Evolutionary conservation across 35 echinoderm and acorn worm species (phyloP).

Genomic region (Acanthaster planci): DNA sequence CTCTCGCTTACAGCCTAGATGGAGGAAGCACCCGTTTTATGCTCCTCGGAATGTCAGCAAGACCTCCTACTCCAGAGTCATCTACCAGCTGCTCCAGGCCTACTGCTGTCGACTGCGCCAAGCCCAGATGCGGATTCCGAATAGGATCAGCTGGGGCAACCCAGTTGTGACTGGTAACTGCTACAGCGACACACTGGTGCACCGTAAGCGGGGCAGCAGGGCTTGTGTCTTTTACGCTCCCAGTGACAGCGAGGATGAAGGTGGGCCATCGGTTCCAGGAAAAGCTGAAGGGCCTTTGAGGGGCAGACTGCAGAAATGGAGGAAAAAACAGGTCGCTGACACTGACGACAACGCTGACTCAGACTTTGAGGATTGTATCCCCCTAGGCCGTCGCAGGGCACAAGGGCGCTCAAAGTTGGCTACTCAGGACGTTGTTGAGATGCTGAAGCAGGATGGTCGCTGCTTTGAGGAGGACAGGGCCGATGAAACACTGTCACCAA

Average conservation of each 20-base stretch:
- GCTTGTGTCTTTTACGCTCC: neutral
- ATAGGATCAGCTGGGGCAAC: neutral
- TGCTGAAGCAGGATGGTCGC: neutral
- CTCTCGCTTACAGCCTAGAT: neutral
- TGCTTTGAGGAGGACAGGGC: neutral
- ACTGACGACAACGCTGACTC: neutral
- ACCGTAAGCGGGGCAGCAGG: constrained; percentile 2
- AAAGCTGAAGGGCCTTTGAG: neutral
- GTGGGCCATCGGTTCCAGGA: neutral
- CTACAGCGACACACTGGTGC: neutral
- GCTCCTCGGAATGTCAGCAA: neutral
- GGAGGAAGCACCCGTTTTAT: neutral
- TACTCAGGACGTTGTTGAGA: neutral
- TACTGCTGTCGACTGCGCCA: neutral
- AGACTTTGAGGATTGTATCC: neutral
- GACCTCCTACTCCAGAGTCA: neutral
- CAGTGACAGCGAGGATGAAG: neutral
- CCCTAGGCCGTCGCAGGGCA: neutral
- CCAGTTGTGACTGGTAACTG: neutral
- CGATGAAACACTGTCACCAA: neutral
- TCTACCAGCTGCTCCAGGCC: neutral
- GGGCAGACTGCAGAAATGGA: neutral
- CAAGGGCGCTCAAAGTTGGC: neutral
- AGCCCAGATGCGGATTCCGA: neutral
- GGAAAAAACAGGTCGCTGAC: neutral